Percentiles rank a stretch among this genome's conserved stretches.
Evolutionary conservation across 2,888 invertebrate species (phyloP).

Genomic region (Leptarthrus brevirostris): DNA sequence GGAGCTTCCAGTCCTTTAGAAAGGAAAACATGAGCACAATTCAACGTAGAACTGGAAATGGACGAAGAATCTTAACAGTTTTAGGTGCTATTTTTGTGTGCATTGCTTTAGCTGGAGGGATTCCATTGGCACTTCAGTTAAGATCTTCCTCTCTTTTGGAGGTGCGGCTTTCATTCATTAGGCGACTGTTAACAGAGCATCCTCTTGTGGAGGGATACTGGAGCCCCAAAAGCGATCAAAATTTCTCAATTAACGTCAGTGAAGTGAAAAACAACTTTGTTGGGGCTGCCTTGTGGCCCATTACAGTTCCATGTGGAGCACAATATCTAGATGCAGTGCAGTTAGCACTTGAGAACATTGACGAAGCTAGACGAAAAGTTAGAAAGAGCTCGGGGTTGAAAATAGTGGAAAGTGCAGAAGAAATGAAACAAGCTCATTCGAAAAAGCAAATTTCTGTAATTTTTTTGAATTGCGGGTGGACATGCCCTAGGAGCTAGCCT

Average conservation of each 20-base stretch:
- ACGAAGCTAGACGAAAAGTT: slow-evolving; percentile 73
- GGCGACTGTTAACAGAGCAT: slow-evolving; percentile 69
- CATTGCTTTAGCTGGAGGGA: slow-evolving; percentile 66
- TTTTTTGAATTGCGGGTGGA: slow-evolving; percentile 75
- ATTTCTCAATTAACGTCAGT: slow-evolving; percentile 58
- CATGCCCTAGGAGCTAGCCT: slow-evolving; percentile 76
- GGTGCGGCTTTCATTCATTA: slow-evolving; percentile 70
- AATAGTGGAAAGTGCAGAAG: slow-evolving; percentile 70
- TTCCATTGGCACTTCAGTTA: slow-evolving; percentile 70
- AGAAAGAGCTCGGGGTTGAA: slow-evolving; percentile 69
- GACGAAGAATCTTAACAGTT: slow-evolving; percentile 62
- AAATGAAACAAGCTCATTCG: slow-evolving; percentile 72
- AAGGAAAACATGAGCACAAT: slow-evolving; percentile 59
- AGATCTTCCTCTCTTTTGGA: slow-evolving; percentile 71
- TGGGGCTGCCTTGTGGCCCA: slow-evolving; percentile 67
- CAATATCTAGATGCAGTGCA: slow-evolving; percentile 76
- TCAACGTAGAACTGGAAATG: slow-evolving; percentile 54
- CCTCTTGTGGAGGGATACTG: slow-evolving; percentile 71
- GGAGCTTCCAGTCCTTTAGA: slow-evolving; percentile 62
- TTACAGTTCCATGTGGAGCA: slow-evolving; percentile 71
- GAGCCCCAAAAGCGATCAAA: slow-evolving; percentile 58
- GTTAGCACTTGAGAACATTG: slow-evolving; percentile 75
- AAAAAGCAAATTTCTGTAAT: slow-evolving; percentile 73
- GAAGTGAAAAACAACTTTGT: slow-evolving; percentile 69
- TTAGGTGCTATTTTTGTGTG: slow-evolving; percentile 62